Base-by-base conservation (phyloP, 2,113 vertebrate species). In the Coryphaenoides rupestris region DNA sequence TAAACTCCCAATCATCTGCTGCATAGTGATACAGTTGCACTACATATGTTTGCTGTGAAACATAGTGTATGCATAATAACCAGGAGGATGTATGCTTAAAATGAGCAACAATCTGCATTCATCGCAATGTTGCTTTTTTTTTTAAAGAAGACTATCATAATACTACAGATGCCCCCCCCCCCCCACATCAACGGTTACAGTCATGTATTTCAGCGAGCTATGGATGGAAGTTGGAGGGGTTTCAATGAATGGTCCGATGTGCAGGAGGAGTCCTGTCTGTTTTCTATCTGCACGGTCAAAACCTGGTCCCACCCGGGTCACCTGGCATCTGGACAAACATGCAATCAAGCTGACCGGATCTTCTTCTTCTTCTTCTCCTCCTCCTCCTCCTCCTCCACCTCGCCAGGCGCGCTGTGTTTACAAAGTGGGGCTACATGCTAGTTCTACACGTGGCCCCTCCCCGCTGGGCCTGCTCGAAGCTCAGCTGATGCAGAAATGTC, bases 261-360 rank as follows among this genome's bases (percentile, higher is more conserved):
- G 16, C 52, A 59, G n/a, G 26, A 64, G 56, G 26, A 64, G 56
- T 52, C 9, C 40, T 22, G 56, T 63, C 22, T 49, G 62, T 49
- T 19, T 66, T 68, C 58, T 3, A 54, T 23, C 15, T 52, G 52
- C n/a, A 16, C n/a, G 26, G 52, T 55, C 21, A 23, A 54, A 28
- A 16, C 68, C 23, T 56, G 66, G 55, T 62, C 71, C 56, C 52
- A 63, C 21, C 2, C 14, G 57, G 66, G 49, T n/a, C n/a, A n/a
- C 53, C 68, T 58, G 58, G 62, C 72, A 5, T 68, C 65, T 63
- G 16, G 53, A n/a, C 17, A 60, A 55, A 62, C 77, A 74, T 60
- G 78, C 71, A 62, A n/a, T n/a, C n/a, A 74, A 74, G 72, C 73
- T 22, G 53, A 26, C 55, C 62, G 21, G 0, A 55, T 24, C 69